phyloP scores from a whole-genome alignment of 2,113 vertebrate genomes.

The Larimichthys polyactis region DNA sequence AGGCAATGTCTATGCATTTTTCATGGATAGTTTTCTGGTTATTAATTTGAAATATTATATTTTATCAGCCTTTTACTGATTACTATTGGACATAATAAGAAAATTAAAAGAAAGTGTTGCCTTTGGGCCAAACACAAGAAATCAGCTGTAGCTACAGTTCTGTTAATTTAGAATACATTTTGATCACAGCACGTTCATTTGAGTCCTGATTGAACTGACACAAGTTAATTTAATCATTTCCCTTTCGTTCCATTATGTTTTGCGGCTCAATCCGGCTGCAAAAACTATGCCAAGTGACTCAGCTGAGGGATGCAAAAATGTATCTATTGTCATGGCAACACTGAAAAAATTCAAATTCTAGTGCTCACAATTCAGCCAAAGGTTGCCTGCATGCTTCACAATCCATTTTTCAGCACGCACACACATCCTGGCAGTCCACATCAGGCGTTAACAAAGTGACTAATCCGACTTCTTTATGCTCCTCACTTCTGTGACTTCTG shows the following conservation, averaged over 20 bases:
- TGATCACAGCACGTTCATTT: neutral
- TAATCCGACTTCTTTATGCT: neutral
- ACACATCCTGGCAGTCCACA: neutral
- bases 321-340: conserved; percentile 20
- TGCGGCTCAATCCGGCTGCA: neutral
- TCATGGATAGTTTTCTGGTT: neutral
- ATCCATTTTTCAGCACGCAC: neutral
- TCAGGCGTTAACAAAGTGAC: neutral
- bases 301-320: neutral
- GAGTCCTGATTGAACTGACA: neutral
- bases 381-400: neutral
- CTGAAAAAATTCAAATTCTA: neutral
- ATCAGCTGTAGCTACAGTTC: neutral
- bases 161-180: conserved; percentile 14
- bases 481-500: neutral
- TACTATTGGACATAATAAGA: neutral
- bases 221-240: conserved; percentile 14
- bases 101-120: neutral
- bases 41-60: neutral
- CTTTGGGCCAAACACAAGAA: neutral
- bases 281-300: neutral
- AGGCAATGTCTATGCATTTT: neutral
- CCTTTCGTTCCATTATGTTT: neutral
- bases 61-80: neutral
- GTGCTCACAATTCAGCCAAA: no score